Base-by-base conservation (phyloP, 2,797 vertebrate genomes). In the Merluccius polli region DNA sequence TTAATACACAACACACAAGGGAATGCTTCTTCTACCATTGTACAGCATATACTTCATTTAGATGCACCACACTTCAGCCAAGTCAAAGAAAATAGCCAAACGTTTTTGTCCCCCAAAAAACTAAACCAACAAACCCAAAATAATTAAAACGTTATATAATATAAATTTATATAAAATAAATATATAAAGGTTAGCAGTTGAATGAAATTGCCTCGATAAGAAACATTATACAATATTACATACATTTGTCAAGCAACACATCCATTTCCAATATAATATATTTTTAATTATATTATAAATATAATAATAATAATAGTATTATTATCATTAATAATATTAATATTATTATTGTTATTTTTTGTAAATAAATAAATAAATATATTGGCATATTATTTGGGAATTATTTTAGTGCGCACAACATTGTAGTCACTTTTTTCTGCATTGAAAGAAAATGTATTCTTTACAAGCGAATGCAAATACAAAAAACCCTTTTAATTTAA, bases 1-100 rank as follows among this genome's bases (percentile, higher is more conserved):
- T 84, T 90, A 85, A 79, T 59, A 82, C 59, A 75, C 41, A 70
- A 10, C 29, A 31, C 27, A 68, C 8, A 68, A 68, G 65, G 13
- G 15, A 13, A 30, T 4, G 69, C 48, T 27, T 73, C 13, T 70
- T 3, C 31, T 73, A 24, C 24, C 59, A 68, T 13, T 68, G 65
- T 18, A 67, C 41, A 74, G 48, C 44, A 71, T 16, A 13, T 33
- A 59, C 11, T 12, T 5, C 16, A 59, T 38, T 76, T 3, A 71
- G 75, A 68, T 33, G n/a, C 67, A 71, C 6, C 67, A 75, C 48
- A 70, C 1, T 1, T 63, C 12, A 69, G 30, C 31, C 38, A 52
- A 33, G 59, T 27, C 59, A 65, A 65, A 27, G 11, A 65, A 24
- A 63, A n/a, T 15, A 24, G 52, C n/a, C 52, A 24, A n/a, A 59